Percentiles rank a stretch among this genome's conserved stretches.
Conservation (phyloP, 2,888 invertebrate genomes). For the Diarsia rubi region DNA sequence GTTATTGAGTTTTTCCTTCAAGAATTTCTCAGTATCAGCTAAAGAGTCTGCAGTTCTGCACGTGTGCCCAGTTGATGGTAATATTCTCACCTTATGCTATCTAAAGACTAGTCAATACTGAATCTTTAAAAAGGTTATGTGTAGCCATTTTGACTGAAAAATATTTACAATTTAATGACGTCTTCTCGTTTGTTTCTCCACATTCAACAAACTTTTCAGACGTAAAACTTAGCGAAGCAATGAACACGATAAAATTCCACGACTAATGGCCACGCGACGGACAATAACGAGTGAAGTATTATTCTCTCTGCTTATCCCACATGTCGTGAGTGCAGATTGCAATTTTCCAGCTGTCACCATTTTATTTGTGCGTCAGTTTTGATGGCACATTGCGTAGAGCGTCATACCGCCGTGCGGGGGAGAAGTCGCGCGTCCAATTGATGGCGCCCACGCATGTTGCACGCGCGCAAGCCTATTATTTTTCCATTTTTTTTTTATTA, state of each 20-base stretch:
- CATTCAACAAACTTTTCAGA: slow-evolving; percentile 49
- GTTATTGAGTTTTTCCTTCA: too few species aligned
- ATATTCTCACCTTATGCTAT: too few species aligned
- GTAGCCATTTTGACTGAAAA: slow-evolving; percentile 34
- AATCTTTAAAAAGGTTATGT: not conserved
- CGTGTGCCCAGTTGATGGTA: too few species aligned
- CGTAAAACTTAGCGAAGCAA: slow-evolving; percentile 58
- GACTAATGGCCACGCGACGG: slow-evolving; percentile 57
- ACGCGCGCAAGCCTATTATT: slow-evolving; percentile 44
- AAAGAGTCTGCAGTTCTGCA: too few species aligned
- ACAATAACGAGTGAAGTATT: slow-evolving; percentile 60
- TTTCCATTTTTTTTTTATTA: slow-evolving; percentile 54
- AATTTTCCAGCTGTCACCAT: slow-evolving; percentile 73
- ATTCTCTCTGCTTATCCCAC: slow-evolving; percentile 64
- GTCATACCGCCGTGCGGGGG: slow-evolving; percentile 59
- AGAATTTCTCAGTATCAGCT: too few species aligned
- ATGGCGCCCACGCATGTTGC: slow-evolving; percentile 69
- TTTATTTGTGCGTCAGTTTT: slow-evolving; percentile 77
- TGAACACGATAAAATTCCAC: slow-evolving; percentile 60
- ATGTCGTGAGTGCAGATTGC: slow-evolving; percentile 68
- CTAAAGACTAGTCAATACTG: too few species aligned
- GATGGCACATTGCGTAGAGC: slow-evolving; percentile 76
- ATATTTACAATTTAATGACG: slow-evolving; percentile 38
- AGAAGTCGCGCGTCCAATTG: slow-evolving; percentile 64
- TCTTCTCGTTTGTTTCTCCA: slow-evolving; percentile 49